Conservation (phyloP, 2,797 vertebrate genomes). For the Balearica regulorum region DNA sequence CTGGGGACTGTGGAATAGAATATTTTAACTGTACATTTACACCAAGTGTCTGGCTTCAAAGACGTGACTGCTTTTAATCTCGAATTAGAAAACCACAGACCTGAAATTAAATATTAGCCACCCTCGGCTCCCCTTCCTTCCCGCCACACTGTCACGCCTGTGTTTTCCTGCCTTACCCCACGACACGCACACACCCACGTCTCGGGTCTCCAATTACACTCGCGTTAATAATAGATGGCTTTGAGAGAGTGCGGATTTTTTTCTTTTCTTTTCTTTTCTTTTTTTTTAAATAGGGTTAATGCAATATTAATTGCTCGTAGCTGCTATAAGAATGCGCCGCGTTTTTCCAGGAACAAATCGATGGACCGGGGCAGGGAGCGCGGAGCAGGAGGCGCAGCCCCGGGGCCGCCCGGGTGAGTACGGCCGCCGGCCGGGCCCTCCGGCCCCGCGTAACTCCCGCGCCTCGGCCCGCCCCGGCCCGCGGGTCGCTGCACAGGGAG, state of each 20-base stretch:
- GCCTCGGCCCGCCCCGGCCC: background rate
- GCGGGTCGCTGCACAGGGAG: background rate
- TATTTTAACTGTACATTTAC: conserved; percentile 99
- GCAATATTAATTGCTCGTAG: conserved; percentile 88
- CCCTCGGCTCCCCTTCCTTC: conserved; percentile 71
- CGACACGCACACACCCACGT: conserved; percentile 49
- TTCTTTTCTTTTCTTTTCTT: background rate
- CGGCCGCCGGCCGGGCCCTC: background rate
- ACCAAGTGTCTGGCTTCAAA: conserved; percentile 97
- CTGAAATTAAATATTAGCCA: conserved; percentile 81
- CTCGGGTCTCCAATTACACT: conserved; percentile 71
- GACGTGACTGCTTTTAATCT: conserved; percentile 91
- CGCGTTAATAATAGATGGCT: conserved; percentile 76
- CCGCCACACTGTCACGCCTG: conserved; percentile 62
- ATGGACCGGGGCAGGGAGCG: conserved; percentile 66
- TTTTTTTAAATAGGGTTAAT: conserved; percentile 72
- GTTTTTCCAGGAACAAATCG: conserved; percentile 80
- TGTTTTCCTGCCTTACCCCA: conserved; percentile 62
- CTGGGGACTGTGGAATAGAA: conserved; percentile 93
- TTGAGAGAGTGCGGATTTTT: conserved; percentile 54
- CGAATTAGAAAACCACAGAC: conserved; percentile 89
- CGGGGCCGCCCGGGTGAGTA: conserved; percentile 37
- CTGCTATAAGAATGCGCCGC: conserved; percentile 85
- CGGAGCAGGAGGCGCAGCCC: conserved; percentile 21
- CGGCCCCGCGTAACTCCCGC: background rate